Percentiles rank a stretch among this genome's conserved stretches.
phyloP scores from a whole-genome alignment of 1,140 invertebrate genomes.

The Myzus persicae region DNA sequence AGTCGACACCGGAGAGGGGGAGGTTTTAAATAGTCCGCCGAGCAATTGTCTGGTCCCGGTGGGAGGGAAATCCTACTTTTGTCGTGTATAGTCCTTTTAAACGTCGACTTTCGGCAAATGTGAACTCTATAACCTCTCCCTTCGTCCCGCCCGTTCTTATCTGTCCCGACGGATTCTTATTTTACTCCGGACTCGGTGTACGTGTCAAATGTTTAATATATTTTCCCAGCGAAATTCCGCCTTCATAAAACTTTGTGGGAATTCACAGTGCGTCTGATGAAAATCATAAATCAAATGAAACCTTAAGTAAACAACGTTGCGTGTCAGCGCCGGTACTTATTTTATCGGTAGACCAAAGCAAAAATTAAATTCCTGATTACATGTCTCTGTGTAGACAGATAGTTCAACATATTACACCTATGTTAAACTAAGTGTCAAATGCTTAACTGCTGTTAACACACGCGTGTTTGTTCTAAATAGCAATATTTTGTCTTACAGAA shows the following conservation, averaged over 20 bases:
- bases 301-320: not conserved
- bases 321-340: not conserved
- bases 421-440: not conserved
- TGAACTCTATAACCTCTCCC: not conserved
- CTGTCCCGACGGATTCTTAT: slow-evolving; percentile 21
- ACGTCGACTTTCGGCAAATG: not conserved
- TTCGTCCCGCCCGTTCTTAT: not conserved
- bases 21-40: not conserved
- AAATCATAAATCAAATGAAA: slow-evolving; percentile 39
- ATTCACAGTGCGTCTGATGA: slow-evolving; percentile 10
- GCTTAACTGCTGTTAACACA: no score
- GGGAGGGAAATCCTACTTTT: slow-evolving; percentile 29
- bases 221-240: not conserved
- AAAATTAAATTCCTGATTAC: not conserved
- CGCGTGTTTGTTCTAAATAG: not conserved
- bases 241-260: not conserved
- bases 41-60: slow-evolving; percentile 8
- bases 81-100: not conserved
- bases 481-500: not conserved
- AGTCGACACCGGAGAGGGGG: not conserved
- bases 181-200: slow-evolving; percentile 15
- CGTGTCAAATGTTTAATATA: slow-evolving; percentile 41
- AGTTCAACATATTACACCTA: not conserved
- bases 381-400: not conserved
- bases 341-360: not conserved